phyloP scores from a whole-genome alignment of 2,888 invertebrate genomes.

The Clitarchus hookeri region DNA sequence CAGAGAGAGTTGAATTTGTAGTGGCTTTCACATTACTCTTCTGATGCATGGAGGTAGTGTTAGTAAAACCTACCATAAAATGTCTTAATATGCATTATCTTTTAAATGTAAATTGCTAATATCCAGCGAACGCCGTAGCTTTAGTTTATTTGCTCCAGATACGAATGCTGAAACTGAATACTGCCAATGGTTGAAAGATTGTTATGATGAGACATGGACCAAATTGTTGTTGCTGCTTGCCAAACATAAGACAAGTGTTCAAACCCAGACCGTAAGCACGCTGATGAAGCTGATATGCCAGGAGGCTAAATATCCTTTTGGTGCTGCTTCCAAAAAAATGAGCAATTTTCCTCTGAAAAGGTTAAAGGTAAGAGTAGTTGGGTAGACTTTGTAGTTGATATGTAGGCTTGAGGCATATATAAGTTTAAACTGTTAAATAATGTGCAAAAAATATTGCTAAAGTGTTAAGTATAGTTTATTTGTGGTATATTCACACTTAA shows the following conservation, averaged over 20 bases:
- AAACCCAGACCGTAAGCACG: constrained; percentile 68
- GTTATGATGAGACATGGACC: constrained; percentile 69
- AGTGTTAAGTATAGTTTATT: too few relatives aligned
- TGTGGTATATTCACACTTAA: too few relatives aligned
- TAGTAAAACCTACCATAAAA: too few relatives aligned
- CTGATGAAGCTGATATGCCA: constrained; percentile 73
- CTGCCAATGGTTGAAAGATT: constrained; percentile 69
- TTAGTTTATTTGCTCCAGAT: constrained; percentile 53
- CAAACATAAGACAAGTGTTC: constrained; percentile 58
- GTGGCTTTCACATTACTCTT: too few relatives aligned
- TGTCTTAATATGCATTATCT: too few relatives aligned
- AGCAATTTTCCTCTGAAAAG: constrained; percentile 57
- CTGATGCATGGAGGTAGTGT: too few relatives aligned
- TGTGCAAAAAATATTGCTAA: too few relatives aligned
- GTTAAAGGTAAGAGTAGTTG: not conserved
- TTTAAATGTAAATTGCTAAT: too few relatives aligned
- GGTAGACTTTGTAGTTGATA: not conserved
- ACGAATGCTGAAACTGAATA: constrained; percentile 64
- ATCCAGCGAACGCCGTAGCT: too few relatives aligned
- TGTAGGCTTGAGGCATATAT: too few relatives aligned
- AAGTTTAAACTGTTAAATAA: too few relatives aligned
- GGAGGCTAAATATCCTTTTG: constrained; percentile 72
- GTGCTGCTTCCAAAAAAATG: constrained; percentile 54
- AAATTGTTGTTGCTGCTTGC: constrained; percentile 64
- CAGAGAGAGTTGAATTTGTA: too few relatives aligned